Percentiles rank a stretch among this genome's conserved stretches.
Evolutionary conservation across 2,797 vertebrate genomes (phyloP).

Genomic region (Lacerta viridis): DNA sequence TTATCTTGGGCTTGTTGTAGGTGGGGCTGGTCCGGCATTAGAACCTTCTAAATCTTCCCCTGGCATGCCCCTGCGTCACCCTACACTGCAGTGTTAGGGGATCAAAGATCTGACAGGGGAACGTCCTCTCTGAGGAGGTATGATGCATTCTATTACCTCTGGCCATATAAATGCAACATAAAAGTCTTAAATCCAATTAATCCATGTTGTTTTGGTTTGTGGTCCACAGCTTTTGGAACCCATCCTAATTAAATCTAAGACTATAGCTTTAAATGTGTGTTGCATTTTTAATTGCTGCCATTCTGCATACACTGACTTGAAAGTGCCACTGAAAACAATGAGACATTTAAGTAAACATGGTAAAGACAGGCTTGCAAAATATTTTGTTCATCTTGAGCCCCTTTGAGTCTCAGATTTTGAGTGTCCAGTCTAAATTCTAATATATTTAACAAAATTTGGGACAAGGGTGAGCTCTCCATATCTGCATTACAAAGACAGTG

Average conservation of each 20-base stretch:
- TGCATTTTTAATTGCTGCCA: not conserved
- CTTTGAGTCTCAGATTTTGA: not conserved
- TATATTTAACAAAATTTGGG: constrained; percentile 16
- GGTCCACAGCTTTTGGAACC: not conserved
- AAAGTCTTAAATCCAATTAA: not conserved
- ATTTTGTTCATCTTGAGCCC: not conserved
- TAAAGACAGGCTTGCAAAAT: not conserved
- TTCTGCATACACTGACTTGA: not conserved
- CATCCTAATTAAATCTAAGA: not conserved
- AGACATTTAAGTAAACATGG: not conserved
- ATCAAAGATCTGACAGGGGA: no score
- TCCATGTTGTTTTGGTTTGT: not conserved
- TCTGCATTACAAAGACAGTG: not conserved
- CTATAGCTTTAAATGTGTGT: not conserved
- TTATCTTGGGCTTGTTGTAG: no score
- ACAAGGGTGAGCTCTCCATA: not conserved
- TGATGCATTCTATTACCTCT: not conserved
- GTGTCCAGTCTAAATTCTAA: not conserved
- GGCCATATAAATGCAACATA: not conserved
- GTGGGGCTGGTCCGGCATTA: no score
- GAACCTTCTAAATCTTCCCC: no score
- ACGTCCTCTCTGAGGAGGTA: not conserved
- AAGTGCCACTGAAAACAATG: not conserved
- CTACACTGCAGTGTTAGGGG: no score
- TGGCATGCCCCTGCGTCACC: no score